These are phyloP conservation scores for Leguminivora glycinivorella DNA, from an alignment of 1,140 invertebrate species.

Conservation along the genomic window DNA sequence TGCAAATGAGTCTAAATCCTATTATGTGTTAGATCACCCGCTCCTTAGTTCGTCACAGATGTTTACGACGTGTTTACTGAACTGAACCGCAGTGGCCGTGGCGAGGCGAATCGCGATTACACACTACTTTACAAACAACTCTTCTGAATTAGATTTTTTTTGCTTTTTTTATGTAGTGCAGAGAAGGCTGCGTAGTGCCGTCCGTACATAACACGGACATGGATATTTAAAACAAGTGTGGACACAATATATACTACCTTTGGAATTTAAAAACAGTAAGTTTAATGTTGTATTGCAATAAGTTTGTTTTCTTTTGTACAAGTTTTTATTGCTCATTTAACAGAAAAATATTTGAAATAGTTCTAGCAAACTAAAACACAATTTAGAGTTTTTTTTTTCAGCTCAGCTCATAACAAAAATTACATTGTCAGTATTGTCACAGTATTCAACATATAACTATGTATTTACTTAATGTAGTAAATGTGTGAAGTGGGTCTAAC, in stretches of 20 bases:
- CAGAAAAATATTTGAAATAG: no score
- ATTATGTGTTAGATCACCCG: background rate
- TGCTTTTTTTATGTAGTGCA: background rate
- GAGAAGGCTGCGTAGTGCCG: background rate
- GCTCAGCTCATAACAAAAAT: no score
- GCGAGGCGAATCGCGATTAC: background rate
- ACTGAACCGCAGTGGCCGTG: constrained; percentile 5
- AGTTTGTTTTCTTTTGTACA: no score
- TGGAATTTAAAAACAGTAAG: constrained; percentile 4
- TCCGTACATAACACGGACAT: background rate
- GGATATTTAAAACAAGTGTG: constrained; percentile 3
- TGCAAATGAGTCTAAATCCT: background rate
- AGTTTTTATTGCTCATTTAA: no score
- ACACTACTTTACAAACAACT: background rate
- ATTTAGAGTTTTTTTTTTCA: no score
- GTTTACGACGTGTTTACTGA: background rate
- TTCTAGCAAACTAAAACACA: no score
- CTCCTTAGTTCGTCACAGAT: background rate
- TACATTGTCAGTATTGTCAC: no score
- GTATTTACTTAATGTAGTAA: no score
- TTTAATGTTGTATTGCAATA: background rate
- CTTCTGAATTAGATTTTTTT: background rate
- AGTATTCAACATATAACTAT: no score
- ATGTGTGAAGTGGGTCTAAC: no score
- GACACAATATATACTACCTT: background rate